phyloP scores from a whole-genome alignment of 2,113 vertebrate genomes.

The Mesembrinibis cayennensis region DNA sequence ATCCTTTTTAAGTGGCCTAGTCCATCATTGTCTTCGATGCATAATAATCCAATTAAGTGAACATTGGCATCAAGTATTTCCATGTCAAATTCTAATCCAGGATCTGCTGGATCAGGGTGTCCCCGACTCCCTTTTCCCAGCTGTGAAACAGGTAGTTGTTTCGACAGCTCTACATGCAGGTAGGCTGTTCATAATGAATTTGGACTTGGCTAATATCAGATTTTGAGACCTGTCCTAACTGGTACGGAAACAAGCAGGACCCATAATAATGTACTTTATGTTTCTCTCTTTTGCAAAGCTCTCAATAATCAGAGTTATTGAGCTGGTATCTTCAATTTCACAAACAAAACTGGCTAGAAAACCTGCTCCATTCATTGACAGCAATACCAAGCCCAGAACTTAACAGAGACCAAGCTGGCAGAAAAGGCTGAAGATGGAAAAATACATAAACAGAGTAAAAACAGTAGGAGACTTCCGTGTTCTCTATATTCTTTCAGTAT shows the following conservation, averaged over 20 bases:
- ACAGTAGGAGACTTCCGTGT: neutral
- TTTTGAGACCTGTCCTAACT: neutral
- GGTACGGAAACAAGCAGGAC: neutral
- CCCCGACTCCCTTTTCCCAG: neutral
- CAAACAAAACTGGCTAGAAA: neutral
- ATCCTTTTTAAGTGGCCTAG: neutral
- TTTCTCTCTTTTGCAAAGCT: neutral
- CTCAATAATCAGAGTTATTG: neutral
- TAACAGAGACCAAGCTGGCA: neutral
- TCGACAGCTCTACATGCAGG: neutral
- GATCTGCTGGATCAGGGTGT: neutral
- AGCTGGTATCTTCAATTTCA: neutral
- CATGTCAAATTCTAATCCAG: neutral
- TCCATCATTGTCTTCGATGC: neutral
- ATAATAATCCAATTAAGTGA: neutral
- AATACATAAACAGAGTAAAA: neutral
- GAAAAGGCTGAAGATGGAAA: neutral
- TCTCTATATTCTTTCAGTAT: neutral
- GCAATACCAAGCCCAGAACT: neutral
- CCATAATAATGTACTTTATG: rapidly evolving
- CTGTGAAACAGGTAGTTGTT: neutral
- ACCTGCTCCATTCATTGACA: neutral
- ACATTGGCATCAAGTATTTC: neutral
- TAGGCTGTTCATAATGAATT: too few relatives aligned
- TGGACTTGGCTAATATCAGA: too few relatives aligned